Evolutionary conservation across 2,888 invertebrate species (phyloP).

Genomic region (Brassicogethes aeneus): DNA sequence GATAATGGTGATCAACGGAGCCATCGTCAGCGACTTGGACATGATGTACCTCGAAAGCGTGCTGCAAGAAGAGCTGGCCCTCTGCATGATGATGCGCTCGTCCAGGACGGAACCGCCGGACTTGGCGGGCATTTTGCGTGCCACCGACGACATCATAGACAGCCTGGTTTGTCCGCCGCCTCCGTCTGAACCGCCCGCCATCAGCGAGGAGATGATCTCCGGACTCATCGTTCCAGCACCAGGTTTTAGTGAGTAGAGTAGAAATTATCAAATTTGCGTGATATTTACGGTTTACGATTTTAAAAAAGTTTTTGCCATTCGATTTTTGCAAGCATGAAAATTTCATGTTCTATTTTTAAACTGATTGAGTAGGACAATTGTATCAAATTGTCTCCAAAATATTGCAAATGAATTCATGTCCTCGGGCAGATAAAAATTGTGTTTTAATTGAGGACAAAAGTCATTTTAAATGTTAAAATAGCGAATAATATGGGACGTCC

Average conservation of each 20-base stretch:
- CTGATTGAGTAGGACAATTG: too few species aligned
- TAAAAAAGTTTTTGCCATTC: constrained; percentile 1
- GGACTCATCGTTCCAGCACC: constrained; percentile 95
- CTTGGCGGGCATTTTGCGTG: constrained; percentile 58
- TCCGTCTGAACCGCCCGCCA: constrained; percentile 85
- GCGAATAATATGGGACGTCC: too few species aligned
- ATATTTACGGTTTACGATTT: constrained; percentile 4
- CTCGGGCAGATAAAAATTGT: too few species aligned
- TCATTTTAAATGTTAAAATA: too few species aligned
- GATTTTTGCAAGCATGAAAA: too few species aligned
- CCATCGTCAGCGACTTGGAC: constrained; percentile 95
- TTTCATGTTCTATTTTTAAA: too few species aligned
- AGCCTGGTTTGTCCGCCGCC: constrained; percentile 94
- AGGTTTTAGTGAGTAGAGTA: constrained; percentile 72
- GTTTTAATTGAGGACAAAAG: too few species aligned
- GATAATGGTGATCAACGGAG: constrained; percentile 98
- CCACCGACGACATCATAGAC: constrained; percentile 93
- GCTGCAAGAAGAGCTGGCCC: constrained; percentile 85
- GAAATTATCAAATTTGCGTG: not conserved
- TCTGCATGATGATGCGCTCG: constrained; percentile 96
- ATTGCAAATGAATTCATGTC: too few species aligned
- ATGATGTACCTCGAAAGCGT: constrained; percentile 99
- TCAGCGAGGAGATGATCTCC: constrained; percentile 93
- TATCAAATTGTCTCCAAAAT: too few species aligned
- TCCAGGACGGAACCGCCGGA: constrained; percentile 76